Percentiles rank a stretch among this genome's conserved stretches.
These are phyloP conservation scores for Heliconius hortense DNA, from an alignment of 2,888 invertebrate genomes.

Conservation along the genomic window DNA sequence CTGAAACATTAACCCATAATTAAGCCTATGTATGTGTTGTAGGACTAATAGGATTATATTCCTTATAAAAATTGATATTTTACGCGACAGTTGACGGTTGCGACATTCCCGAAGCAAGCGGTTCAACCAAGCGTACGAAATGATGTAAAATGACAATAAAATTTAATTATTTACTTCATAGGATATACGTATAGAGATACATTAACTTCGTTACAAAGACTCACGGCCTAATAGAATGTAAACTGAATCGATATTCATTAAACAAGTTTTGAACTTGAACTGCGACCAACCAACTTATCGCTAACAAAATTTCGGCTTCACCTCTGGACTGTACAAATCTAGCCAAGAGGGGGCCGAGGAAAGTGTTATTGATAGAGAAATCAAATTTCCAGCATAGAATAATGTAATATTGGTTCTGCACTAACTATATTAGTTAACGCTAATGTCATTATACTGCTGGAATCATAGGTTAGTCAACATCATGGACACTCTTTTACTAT, in stretches of 20 bases:
- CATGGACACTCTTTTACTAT: neutral
- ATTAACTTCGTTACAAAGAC: neutral
- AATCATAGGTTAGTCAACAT: neutral
- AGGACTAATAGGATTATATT: neutral
- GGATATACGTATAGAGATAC: neutral
- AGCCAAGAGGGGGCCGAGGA: neutral
- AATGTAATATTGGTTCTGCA: conserved; percentile 16
- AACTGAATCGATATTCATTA: conserved; percentile 1
- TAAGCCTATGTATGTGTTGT: neutral
- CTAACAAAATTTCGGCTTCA: conserved; percentile 3
- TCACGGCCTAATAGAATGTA: neutral
- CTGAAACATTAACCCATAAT: neutral
- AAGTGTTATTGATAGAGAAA: conserved; percentile 12
- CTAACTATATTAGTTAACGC: neutral
- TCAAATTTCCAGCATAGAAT: conserved; percentile 6
- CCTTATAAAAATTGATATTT: neutral
- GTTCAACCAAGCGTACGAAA: neutral
- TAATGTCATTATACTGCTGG: conserved; percentile 9
- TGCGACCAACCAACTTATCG: neutral
- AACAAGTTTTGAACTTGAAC: conserved; percentile 1
- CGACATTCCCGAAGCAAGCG: neutral
- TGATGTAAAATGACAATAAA: conserved; percentile 4
- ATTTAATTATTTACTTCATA: neutral
- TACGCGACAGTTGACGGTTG: neutral
- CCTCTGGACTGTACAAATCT: neutral